Evolutionary conservation across 2,797 vertebrate species (phyloP).

Genomic region (Macropus fuliginosus): DNA sequence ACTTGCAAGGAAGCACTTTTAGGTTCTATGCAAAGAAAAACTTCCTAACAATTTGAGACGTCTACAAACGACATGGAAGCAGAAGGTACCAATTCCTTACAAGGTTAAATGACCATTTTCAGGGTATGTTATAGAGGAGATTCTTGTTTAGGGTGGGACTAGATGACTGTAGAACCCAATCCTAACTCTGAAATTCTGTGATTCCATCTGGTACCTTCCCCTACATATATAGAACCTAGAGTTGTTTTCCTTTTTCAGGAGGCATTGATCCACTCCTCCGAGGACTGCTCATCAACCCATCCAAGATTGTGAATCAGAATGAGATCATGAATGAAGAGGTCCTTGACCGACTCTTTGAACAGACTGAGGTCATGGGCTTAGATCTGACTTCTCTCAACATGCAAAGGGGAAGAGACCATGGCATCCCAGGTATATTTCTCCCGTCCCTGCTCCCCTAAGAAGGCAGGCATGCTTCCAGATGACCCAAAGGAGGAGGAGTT

Average conservation of each 20-base stretch:
- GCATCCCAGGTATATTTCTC: slow-evolving; percentile 84
- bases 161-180: background rate
- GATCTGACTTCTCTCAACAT: slow-evolving; percentile 89
- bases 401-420: slow-evolving; percentile 89
- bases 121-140: background rate
- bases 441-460: background rate
- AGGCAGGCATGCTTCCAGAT: background rate
- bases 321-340: slow-evolving; percentile 92
- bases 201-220: background rate
- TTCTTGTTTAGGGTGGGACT: background rate
- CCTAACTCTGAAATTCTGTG: background rate
- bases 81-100: background rate
- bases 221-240: too few relatives aligned
- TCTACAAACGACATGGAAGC: background rate
- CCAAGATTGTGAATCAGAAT: slow-evolving; percentile 88
- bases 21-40: background rate
- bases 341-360: slow-evolving; percentile 89
- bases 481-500: background rate
- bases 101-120: background rate
- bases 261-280: slow-evolving; percentile 89
- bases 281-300: slow-evolving; percentile 86
- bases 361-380: slow-evolving; percentile 88
- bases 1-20: background rate
- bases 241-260: slow-evolving; percentile 74
- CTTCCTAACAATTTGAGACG: background rate